Conservation (phyloP, 2,888 invertebrate species). For the Caenorhabditis auriculariae region DNA sequence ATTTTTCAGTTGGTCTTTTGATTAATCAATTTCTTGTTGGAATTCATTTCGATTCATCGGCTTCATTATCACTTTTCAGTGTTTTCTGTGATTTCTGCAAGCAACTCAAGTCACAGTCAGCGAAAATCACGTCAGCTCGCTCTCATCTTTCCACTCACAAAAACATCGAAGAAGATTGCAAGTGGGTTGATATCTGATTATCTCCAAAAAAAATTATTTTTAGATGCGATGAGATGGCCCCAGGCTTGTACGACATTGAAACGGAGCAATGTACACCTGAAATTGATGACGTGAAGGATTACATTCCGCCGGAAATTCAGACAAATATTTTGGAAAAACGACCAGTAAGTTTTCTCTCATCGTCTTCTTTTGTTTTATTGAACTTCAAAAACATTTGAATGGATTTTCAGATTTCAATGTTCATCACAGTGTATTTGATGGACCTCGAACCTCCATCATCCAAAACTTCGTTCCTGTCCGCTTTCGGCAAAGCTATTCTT, state of each 20-base stretch:
- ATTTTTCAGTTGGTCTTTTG: too few relatives aligned
- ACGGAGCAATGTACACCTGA: constrained; percentile 64
- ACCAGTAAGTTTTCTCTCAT: constrained; percentile 42
- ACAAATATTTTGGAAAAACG: constrained; percentile 60
- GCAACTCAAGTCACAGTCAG: constrained; percentile 56
- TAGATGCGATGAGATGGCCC: constrained; percentile 61
- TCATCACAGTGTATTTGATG: constrained; percentile 63
- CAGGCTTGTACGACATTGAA: constrained; percentile 63
- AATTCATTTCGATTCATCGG: too few relatives aligned
- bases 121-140: constrained; percentile 50
- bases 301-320: constrained; percentile 62
- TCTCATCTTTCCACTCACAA: constrained; percentile 32
- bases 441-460: constrained; percentile 59
- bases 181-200: constrained; percentile 28
- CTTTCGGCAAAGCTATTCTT: constrained; percentile 61
- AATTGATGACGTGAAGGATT: constrained; percentile 61
- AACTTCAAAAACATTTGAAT: not conserved
- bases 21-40: too few relatives aligned
- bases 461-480: constrained; percentile 60
- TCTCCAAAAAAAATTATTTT: constrained; percentile 7
- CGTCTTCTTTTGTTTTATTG: not conserved
- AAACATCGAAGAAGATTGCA: constrained; percentile 50
- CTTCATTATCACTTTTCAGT: too few relatives aligned
- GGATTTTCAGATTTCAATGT: constrained; percentile 61
- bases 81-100: constrained; percentile 63